These are phyloP conservation scores for Oophaga sylvatica DNA, from an alignment of 2,797 vertebrate species.

Conservation along the genomic window DNA sequence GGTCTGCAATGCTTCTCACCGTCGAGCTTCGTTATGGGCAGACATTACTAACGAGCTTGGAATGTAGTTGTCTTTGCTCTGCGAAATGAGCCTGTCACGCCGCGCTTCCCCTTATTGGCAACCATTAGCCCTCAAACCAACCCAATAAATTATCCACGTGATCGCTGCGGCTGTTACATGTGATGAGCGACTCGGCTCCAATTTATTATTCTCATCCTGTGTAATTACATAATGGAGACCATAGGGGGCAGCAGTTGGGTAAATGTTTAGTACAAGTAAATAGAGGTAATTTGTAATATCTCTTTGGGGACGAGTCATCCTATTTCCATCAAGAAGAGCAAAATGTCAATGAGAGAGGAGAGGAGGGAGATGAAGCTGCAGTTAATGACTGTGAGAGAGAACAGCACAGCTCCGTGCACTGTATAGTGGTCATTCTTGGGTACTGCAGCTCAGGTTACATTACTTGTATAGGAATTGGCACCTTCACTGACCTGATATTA, in stretches of 20 bases:
- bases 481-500: too few relatives aligned
- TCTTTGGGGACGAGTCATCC: neutral
- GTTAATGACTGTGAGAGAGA: neutral
- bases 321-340: too few relatives aligned
- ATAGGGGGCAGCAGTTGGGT: neutral
- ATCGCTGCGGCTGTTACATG: neutral
- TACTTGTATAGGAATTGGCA: too few relatives aligned
- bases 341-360: neutral
- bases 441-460: too few relatives aligned
- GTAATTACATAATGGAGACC: neutral
- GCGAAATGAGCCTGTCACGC: conserved; percentile 17
- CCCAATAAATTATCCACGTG: neutral
- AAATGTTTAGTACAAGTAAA: neutral
- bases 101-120: conserved; percentile 9
- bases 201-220: neutral
- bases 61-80: conserved; percentile 36
- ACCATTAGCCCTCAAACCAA: conserved; percentile 16
- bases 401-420: too few relatives aligned
- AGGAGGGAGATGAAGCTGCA: neutral
- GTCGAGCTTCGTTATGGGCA: neutral
- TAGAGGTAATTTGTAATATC: neutral
- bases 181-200: neutral
- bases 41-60: conserved; percentile 41
- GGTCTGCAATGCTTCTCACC: conserved; percentile 10
- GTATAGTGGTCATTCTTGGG: too few relatives aligned